Evolutionary conservation across 2,113 vertebrate genomes (phyloP).

Genomic region (Nerophis lumbriciformis): DNA sequence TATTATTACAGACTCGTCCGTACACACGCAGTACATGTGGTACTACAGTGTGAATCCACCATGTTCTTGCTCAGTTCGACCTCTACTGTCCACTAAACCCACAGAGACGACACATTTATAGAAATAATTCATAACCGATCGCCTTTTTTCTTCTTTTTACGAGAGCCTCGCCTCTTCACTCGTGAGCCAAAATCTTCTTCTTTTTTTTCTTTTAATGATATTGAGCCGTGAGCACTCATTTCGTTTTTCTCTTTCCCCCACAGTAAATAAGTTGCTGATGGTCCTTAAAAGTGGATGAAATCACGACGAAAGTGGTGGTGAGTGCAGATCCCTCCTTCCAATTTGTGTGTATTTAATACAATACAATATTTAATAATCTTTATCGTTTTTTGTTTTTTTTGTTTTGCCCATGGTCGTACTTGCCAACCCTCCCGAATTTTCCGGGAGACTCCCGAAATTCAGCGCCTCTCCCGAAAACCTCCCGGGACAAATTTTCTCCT

Average conservation of each 20-base stretch:
- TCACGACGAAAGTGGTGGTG: not conserved
- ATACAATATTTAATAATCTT: too few relatives aligned
- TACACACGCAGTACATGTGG: slow-evolving; percentile 1
- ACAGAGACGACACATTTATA: slow-evolving; percentile 39
- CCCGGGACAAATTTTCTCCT: too few relatives aligned
- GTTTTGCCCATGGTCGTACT: too few relatives aligned
- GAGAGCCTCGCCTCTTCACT: slow-evolving; percentile 37
- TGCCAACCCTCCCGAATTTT: too few relatives aligned
- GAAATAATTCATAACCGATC: slow-evolving; percentile 41
- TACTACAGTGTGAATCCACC: slow-evolving; percentile 13
- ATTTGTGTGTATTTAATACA: not conserved
- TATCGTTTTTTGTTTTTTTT: too few relatives aligned
- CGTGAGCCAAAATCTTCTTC: slow-evolving; percentile 47
- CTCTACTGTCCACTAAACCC: slow-evolving; percentile 42
- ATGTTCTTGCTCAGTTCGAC: slow-evolving; percentile 42
- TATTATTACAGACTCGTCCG: slow-evolving; percentile 24
- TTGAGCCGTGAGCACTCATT: slow-evolving; percentile 47
- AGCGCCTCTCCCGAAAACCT: too few relatives aligned
- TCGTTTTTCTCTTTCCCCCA: slow-evolving; percentile 42
- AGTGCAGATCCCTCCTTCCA: too few relatives aligned
- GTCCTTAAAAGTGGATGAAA: slow-evolving; percentile 32
- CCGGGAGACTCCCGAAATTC: too few relatives aligned
- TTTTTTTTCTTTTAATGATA: slow-evolving; percentile 28
- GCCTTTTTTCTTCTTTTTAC: slow-evolving; percentile 7
- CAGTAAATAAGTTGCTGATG: slow-evolving; percentile 33